Percentiles rank a stretch among this genome's conserved stretches.
These are phyloP conservation scores for Tipula vernalis DNA, from an alignment of 2,888 invertebrate genomes.

Conservation along the genomic window DNA sequence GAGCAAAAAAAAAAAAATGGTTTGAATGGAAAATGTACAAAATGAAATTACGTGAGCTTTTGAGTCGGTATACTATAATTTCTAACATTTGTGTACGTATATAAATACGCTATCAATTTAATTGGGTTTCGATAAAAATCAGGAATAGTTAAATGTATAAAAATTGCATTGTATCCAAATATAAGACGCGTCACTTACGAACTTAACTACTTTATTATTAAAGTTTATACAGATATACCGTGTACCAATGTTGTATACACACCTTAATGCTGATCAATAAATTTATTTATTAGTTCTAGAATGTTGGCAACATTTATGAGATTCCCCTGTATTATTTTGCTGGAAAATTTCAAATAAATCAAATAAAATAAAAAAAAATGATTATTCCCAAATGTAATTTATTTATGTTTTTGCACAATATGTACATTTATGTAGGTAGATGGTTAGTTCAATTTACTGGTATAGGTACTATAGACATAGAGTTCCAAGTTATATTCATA, in stretches of 20 bases:
- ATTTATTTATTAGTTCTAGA: background rate
- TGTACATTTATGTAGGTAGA: background rate
- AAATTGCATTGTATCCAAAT: background rate
- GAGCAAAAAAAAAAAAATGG: background rate
- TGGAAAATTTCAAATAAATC: background rate
- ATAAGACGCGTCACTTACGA: background rate
- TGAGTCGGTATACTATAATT: background rate
- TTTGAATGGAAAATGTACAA: background rate
- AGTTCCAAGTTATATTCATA: no score
- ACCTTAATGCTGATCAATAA: background rate
- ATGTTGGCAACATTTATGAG: background rate
- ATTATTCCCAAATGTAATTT: background rate
- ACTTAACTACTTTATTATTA: background rate
- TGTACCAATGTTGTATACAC: background rate
- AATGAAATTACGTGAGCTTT: background rate
- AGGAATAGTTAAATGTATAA: background rate
- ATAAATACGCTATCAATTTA: background rate
- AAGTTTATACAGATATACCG: background rate
- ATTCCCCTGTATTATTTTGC: background rate
- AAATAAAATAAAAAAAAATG: background rate
- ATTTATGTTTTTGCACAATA: background rate
- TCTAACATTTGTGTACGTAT: background rate
- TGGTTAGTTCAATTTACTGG: background rate
- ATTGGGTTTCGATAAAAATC: background rate
- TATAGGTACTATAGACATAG: no score